A percentile compares a stretch with the other conserved stretches of the same genome.
Evolutionary conservation across 2,113 vertebrate genomes (phyloP).

Genomic region (Elephas maximus): DNA sequence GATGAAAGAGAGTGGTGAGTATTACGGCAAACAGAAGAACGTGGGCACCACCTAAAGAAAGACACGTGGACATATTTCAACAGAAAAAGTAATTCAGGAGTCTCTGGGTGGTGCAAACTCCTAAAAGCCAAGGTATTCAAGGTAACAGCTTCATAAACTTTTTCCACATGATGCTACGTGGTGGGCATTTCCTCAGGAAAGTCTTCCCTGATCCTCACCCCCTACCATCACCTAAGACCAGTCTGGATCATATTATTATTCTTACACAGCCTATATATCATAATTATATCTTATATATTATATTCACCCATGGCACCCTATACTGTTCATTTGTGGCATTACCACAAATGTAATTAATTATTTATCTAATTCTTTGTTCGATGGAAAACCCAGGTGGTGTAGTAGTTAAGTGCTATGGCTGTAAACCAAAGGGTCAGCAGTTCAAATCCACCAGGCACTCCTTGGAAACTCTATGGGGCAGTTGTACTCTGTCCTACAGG

Average conservation of each 20-base stretch:
- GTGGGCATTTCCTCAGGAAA: background rate
- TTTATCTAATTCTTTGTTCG: background rate
- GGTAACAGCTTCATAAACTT: rapidly evolving
- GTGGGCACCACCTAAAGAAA: background rate
- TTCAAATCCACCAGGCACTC: no score
- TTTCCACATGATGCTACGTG: no score
- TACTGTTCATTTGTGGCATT: background rate
- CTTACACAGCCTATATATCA: background rate
- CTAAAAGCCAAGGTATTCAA: background rate
- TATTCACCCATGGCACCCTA: background rate
- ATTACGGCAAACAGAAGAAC: background rate
- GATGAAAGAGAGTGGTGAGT: background rate
- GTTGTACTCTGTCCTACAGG: no score
- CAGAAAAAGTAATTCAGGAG: background rate
- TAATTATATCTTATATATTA: background rate
- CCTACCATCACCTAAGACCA: background rate
- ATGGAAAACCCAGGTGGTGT: no score
- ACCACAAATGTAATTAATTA: background rate
- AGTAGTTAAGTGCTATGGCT: no score
- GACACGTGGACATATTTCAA: background rate
- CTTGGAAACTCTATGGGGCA: no score
- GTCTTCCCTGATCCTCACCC: background rate
- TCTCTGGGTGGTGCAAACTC: no score
- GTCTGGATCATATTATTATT: background rate
- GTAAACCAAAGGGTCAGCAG: no score